A percentile compares a stretch with the other conserved stretches of the same genome.
These are phyloP conservation scores for Trichogramma pretiosum DNA, from an alignment of 1,140 invertebrate species.

Conservation along the genomic window DNA sequence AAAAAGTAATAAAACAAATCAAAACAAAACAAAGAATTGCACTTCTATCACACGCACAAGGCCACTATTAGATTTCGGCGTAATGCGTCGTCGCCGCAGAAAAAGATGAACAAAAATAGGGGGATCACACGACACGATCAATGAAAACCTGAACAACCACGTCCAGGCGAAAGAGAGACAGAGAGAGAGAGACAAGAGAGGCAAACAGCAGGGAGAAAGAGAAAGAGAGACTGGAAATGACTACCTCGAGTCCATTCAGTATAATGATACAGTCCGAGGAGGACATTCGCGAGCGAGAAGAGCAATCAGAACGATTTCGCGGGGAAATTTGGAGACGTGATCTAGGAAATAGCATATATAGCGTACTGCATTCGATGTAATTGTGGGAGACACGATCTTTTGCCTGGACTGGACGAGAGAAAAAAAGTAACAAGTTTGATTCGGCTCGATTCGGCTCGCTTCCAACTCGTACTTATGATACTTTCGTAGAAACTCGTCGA, in stretches of 20 bases:
- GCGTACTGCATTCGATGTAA: neutral
- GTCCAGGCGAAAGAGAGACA: neutral
- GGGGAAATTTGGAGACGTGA: constrained; percentile 10
- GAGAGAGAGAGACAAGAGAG: neutral
- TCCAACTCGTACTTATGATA: no score
- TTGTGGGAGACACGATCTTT: neutral
- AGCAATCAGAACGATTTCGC: constrained; percentile 5
- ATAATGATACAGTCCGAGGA: constrained; percentile 8
- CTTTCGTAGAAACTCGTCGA: no score
- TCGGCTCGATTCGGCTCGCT: no score
- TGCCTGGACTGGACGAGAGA: no score
- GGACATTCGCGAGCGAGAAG: constrained; percentile 5
- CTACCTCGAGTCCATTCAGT: constrained; percentile 4
- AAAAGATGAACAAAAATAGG: constrained; percentile 2
- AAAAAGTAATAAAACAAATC: no score
- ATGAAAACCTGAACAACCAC: no score
- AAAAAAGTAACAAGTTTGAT: no score
- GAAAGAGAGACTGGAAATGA: constrained; percentile 9
- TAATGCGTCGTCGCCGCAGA: constrained; percentile 2
- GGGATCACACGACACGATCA: no score
- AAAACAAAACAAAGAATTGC: no score
- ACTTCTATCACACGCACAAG: no score
- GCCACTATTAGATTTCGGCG: no score
- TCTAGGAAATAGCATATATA: constrained; percentile 4
- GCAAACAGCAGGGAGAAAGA: neutral